Base-by-base conservation (phyloP, 2,888 invertebrate genomes). In the Pammene fasciana region DNA sequence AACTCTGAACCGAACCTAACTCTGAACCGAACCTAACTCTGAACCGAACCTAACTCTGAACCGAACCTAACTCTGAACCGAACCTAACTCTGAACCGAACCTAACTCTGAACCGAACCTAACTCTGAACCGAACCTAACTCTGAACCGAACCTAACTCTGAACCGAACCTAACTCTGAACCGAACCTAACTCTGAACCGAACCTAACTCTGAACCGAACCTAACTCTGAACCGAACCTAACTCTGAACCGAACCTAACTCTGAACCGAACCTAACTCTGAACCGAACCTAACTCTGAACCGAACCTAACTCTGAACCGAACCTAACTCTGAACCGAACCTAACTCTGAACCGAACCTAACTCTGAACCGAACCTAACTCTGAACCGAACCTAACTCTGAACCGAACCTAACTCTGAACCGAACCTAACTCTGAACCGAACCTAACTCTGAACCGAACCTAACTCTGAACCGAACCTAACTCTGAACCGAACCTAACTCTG, bases 101-200 rank as follows among this genome's bases (percentile, higher is more conserved):
- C 73, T 72, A 73, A 73, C 73, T 73, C 72, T 36, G 36, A 73
- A 73, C 73, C 72, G 71, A 72, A 73, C 73, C 73, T 71, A 71
- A 74, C 74, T 73, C 73, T 36, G 36, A 74, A 74, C 73, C 73
- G 70, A 73, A 73, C 73, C 73, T 71, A 73, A 73, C 73, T 71
- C 71, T 36, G 36, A 73, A 73, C 70, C 70, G 70, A 70, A 72
- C 70, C 67, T 72, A 70, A 72, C 67, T 68, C 60, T 36, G 36
- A 66, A 60, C 70, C 52, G 64, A 65, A 68, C 65, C 72, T 65
- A 71, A 55, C 60, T 46, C 45, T 36, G 36, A 67, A 55, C 67
- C 61, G 54, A 61, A 67, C 61, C 60, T 67, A 67, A 67, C 65
- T 46, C 55, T 52, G 50, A 65, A 65, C 65, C 65, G 56, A 67